These are phyloP conservation scores for Menidia menidia DNA, from an alignment of 2,797 vertebrate genomes.

Conservation along the genomic window DNA sequence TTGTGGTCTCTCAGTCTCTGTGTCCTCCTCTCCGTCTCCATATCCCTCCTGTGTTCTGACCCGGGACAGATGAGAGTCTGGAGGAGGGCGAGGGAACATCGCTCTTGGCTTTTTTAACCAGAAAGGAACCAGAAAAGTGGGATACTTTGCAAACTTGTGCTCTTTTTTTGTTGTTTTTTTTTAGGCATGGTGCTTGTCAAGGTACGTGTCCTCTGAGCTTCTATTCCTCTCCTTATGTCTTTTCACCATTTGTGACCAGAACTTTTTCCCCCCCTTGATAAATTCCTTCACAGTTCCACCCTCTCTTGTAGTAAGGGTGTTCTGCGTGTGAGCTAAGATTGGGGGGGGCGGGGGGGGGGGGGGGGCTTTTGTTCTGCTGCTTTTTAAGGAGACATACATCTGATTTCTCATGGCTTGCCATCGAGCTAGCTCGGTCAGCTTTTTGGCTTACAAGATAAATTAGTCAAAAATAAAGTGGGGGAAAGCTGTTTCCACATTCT, in stretches of 20 bases:
- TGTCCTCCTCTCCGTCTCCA: conserved; percentile 33
- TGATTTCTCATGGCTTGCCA: conserved; percentile 42
- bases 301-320: conserved; percentile 71
- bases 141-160: conserved; percentile 30
- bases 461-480: background rate
- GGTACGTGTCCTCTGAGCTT: conserved; percentile 67
- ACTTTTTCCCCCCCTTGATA: background rate
- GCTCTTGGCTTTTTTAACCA: conserved; percentile 50
- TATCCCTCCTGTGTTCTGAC: conserved; percentile 43
- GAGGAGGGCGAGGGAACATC: conserved; percentile 32
- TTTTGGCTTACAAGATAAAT: conserved; percentile 22
- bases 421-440: conserved; percentile 52
- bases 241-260: background rate
- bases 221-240: background rate
- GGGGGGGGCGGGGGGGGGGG: conserved; percentile 47
- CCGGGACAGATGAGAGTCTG: conserved; percentile 58
- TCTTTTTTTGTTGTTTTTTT: conserved; percentile 12
- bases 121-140: conserved; percentile 41
- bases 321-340: conserved; percentile 57
- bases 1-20: conserved; percentile 56
- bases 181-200: conserved; percentile 82
- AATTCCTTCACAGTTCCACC: conserved; percentile 26
- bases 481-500: conserved; percentile 15
- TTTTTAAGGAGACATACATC: conserved; percentile 43
- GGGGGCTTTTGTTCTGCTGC: conserved; percentile 60